These are phyloP conservation scores for Myxocyprinus asiaticus DNA, from an alignment of 2,113 vertebrate species.

Conservation along the genomic window DNA sequence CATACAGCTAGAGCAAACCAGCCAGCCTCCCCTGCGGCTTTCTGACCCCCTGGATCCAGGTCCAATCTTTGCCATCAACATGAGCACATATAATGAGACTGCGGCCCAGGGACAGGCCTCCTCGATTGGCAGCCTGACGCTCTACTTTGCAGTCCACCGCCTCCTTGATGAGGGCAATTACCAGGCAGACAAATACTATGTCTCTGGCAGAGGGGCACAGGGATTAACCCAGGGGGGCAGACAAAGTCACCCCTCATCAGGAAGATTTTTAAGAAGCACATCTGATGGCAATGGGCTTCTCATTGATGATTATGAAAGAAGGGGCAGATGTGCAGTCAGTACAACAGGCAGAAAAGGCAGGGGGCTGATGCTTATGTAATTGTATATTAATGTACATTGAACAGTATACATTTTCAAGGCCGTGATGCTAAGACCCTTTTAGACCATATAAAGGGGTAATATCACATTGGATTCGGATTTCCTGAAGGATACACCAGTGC, in stretches of 20 bases:
- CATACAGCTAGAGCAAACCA: constrained; percentile 10
- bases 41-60: constrained; percentile 26
- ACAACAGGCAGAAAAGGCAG: not conserved
- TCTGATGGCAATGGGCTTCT: constrained; percentile 28
- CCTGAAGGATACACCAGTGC: no score
- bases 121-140: constrained; percentile 27
- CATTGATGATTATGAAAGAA: constrained; percentile 14
- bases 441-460: not conserved
- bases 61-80: constrained; percentile 41
- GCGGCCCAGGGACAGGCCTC: constrained; percentile 23
- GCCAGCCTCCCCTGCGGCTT: constrained; percentile 9
- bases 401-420: not conserved
- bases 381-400: not conserved
- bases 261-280: constrained; percentile 37
- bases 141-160: constrained; percentile 39
- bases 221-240: constrained; percentile 48
- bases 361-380: not conserved
- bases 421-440: not conserved
- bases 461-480: no score
- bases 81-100: constrained; percentile 37
- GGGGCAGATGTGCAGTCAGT: constrained; percentile 16
- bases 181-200: constrained; percentile 53
- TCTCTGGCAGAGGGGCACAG: constrained; percentile 41
- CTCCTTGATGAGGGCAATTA: constrained; percentile 58
- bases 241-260: constrained; percentile 48